Evolutionary conservation across 1,140 invertebrate species (phyloP), one percentile per base, ranked within the genome.

Genomic region (Diorhabda elongata): DNA sequence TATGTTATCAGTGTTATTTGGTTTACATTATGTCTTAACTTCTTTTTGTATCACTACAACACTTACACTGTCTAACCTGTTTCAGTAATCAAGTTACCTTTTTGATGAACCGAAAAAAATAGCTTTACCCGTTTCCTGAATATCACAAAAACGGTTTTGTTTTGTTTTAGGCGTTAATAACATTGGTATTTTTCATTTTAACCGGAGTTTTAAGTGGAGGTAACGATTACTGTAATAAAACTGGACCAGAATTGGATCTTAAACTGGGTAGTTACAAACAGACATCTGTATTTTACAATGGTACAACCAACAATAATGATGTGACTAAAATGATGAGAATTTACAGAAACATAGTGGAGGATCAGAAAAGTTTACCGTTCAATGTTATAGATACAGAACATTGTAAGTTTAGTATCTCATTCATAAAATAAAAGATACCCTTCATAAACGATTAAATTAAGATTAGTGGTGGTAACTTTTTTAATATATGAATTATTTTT

Each of bases 261-360:
- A 61, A 68, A 58, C 64, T 80, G 43, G 61, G 45, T 6, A 44
- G 61, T 26, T 79, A 79, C 69, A 77, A 72, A 11, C 69, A 69
- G 63, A 74, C 77, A 2, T 43, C 44, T 5, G 77, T 76, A 42
- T 76, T 68, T 63, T 76, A 72, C 64, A 72, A 67, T 58, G 68
- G 64, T 56, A 62, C 65, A 7, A 58, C 69, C 26, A 58, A 66
- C 3, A 47, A 58, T 52, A 8, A 59, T 44, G n/a, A 59, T 4
- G 41, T 73, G 7, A 11, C 43, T 5, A 58, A 45, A 61, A 61
- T 77, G 43, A 66, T 58, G 64, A 47, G 65, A 5, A 68, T 59
- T 11, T 77, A 76, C 61, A 41, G 52, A 44, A 43, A 72, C 43
- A 6, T 68, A 8, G 76, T 76, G 3, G 7, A 11, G 47, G 11